Evolutionary conservation across 1,140 invertebrate species (phyloP).

Genomic region (Eriosoma lanigerum): DNA sequence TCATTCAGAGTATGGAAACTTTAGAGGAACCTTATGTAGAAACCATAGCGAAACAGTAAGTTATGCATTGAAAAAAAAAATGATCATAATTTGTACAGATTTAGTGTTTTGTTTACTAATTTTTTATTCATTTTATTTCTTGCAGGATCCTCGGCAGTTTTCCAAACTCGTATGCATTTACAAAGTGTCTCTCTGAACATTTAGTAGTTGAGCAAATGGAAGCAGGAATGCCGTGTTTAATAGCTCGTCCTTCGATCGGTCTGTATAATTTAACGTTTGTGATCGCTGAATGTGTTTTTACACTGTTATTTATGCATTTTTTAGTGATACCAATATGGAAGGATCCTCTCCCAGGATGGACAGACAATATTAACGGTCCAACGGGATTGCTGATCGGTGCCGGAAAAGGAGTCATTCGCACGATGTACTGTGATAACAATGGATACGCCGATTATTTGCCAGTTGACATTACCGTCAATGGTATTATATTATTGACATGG

Average conservation of each 20-base stretch:
- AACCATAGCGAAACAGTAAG: slow-evolving; percentile 70
- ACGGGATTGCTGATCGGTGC: slow-evolving; percentile 75
- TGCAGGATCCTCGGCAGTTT: slow-evolving; percentile 74
- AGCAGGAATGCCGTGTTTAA: slow-evolving; percentile 74
- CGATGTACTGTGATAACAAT: slow-evolving; percentile 77
- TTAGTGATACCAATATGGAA: slow-evolving; percentile 77
- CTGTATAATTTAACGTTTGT: slow-evolving; percentile 55
- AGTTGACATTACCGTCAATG: slow-evolving; percentile 76
- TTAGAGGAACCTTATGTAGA: slow-evolving; percentile 78
- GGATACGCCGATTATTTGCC: slow-evolving; percentile 84
- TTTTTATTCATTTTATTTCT: slow-evolving; percentile 53
- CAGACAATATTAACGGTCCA: slow-evolving; percentile 90
- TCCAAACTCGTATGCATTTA: slow-evolving; percentile 91
- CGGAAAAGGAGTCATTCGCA: slow-evolving; percentile 82
- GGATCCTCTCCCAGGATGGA: slow-evolving; percentile 85
- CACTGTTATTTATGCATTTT: slow-evolving; percentile 47
- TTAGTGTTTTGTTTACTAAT: background rate
- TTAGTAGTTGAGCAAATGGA: slow-evolving; percentile 75
- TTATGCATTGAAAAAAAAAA: background rate
- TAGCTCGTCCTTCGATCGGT: slow-evolving; percentile 89
- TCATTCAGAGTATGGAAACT: slow-evolving; percentile 86
- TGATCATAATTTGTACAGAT: no score
- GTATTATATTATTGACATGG: slow-evolving; percentile 67
- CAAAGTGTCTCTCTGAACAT: slow-evolving; percentile 83
- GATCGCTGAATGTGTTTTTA: background rate